Percentiles rank a stretch among this genome's conserved stretches.
phyloP scores from a whole-genome alignment of 2,113 vertebrate species.

The Atlantisia rogersi region DNA sequence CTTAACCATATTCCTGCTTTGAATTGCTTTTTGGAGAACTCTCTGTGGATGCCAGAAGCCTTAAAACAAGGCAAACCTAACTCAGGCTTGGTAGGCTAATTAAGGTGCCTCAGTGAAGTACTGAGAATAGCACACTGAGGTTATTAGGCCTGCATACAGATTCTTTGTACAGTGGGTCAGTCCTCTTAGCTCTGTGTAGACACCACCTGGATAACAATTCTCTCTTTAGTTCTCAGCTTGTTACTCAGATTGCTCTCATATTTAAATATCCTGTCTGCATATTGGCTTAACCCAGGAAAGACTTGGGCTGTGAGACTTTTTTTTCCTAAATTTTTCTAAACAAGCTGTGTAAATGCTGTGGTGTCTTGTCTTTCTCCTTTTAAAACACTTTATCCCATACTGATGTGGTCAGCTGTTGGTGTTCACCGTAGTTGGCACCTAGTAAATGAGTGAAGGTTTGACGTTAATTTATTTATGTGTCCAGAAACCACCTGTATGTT shows the following conservation, averaged over 20 bases:
- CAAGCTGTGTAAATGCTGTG: neutral
- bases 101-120: neutral
- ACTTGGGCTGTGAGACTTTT: neutral
- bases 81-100: neutral
- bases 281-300: neutral
- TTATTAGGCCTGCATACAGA: neutral
- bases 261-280: neutral
- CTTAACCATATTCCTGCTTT: neutral
- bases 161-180: accelerated
- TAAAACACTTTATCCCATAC: neutral
- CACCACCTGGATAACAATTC: neutral
- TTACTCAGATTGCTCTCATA: neutral
- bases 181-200: neutral
- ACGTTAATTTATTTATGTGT: neutral
- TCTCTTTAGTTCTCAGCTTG: neutral
- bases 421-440: neutral
- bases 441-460: neutral
- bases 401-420: neutral
- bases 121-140: neutral
- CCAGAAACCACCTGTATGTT: neutral
- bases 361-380: neutral
- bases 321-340: neutral
- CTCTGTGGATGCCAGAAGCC: neutral
- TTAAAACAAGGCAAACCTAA: neutral
- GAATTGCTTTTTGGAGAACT: neutral